Conservation (phyloP, 30 jellyfish, hydroid and myxozoan genomes). For the Cassiopea xamachana region DNA sequence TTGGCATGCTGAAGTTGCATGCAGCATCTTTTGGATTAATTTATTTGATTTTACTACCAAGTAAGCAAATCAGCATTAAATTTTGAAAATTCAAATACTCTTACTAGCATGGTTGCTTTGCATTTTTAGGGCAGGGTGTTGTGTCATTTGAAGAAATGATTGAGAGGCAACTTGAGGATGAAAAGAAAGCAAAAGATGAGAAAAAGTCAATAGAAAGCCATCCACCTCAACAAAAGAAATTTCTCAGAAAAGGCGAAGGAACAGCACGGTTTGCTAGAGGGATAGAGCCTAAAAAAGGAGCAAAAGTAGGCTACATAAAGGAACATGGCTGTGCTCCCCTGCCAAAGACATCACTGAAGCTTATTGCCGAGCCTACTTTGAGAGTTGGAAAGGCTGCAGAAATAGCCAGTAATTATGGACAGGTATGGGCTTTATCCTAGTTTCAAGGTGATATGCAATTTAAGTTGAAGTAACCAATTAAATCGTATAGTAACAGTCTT, state of each 20-base stretch:
- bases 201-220: not conserved
- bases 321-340: not conserved
- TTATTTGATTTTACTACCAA: too few relatives aligned
- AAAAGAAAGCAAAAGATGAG: not conserved
- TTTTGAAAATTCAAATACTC: too few relatives aligned
- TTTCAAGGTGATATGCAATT: not conserved
- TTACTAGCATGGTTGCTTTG: too few relatives aligned
- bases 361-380: not conserved
- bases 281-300: not conserved
- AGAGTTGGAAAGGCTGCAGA: not conserved
- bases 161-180: conserved; percentile 52
- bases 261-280: conserved; percentile 27
- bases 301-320: not conserved
- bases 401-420: not conserved
- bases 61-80: too few relatives aligned
- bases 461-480: too few relatives aligned
- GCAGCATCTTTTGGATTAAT: too few relatives aligned
- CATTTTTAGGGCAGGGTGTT: conserved; percentile 7
- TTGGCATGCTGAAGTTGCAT: too few relatives aligned
- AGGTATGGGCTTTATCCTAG: not conserved
- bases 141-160: conserved; percentile 47
- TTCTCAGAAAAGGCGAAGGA: conserved; percentile 63
- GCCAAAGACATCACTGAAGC: conserved; percentile 50
- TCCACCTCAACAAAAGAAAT: not conserved
- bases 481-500: too few relatives aligned